phyloP scores from a whole-genome alignment of 2,797 vertebrate species.

The Nothura maculosa region DNA sequence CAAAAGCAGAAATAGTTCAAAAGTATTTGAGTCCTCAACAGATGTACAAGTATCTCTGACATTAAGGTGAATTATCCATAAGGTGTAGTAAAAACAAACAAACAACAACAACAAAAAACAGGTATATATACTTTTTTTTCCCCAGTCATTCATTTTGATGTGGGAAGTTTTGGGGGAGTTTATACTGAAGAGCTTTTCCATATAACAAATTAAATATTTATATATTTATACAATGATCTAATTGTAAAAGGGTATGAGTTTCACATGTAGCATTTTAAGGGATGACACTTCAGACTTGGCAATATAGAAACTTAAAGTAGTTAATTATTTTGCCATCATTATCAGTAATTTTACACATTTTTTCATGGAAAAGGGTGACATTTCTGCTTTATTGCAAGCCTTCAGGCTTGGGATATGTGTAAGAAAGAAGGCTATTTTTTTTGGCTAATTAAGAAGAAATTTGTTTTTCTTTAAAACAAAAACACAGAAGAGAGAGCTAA shows the following conservation, averaged over 20 bases:
- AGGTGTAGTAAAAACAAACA: neutral
- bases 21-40: neutral
- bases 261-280: neutral
- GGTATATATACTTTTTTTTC: neutral
- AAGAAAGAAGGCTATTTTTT: neutral
- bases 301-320: neutral
- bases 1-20: neutral
- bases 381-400: neutral
- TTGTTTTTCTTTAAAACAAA: neutral
- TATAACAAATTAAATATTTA: neutral
- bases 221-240: neutral
- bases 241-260: neutral
- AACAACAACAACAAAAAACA: too few species aligned
- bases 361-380: neutral
- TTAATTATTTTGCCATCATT: neutral
- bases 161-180: neutral
- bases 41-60: fast-evolving
- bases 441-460: neutral
- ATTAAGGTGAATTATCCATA: neutral
- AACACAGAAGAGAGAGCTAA: neutral
- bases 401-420: neutral
- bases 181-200: neutral
- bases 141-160: neutral
- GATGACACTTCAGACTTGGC: neutral
- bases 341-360: neutral